Percentiles rank a stretch among this genome's conserved stretches.
Conservation (phyloP, 2,888 invertebrate species). For the Drosophila nr. medialis region DNA sequence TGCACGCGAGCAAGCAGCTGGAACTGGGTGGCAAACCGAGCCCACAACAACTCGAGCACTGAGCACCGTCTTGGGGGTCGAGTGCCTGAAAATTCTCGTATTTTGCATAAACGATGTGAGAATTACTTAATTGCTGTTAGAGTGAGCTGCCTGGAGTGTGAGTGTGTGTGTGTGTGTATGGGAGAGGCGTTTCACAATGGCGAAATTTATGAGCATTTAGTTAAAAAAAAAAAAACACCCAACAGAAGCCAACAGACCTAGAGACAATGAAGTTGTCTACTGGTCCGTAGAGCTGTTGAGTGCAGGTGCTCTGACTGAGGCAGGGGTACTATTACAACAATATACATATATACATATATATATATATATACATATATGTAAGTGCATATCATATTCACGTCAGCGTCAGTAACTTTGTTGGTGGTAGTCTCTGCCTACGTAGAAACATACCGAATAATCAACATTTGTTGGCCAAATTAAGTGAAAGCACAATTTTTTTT, state of each 20-base stretch:
- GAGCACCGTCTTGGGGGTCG: conserved; percentile 9
- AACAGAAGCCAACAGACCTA: conserved; percentile 13
- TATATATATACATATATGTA: conserved; percentile 1
- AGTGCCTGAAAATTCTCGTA: conserved; percentile 51
- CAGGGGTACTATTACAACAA: conserved; percentile 24
- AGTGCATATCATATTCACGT: conserved; percentile 17
- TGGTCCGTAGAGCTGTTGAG: conserved; percentile 14
- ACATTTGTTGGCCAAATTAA: background rate
- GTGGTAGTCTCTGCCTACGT: background rate
- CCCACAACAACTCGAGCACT: background rate
- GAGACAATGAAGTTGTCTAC: conserved; percentile 75
- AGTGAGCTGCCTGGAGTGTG: conserved; percentile 13
- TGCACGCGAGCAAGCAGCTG: conserved; percentile 76
- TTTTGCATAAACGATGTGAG: conserved; percentile 81
- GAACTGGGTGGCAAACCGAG: conserved; percentile 30
- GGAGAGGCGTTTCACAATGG: conserved; percentile 34
- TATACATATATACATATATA: background rate
- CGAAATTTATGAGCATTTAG: conserved; percentile 68
- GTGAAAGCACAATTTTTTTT: background rate
- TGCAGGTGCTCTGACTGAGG: conserved; percentile 29
- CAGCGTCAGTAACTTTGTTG: conserved; percentile 22
- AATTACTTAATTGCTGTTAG: conserved; percentile 78
- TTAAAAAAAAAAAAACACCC: conserved; percentile 26
- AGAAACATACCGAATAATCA: conserved; percentile 13
- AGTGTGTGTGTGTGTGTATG: conserved; percentile 27